A percentile compares a stretch with the other conserved stretches of the same genome.
Conservation (phyloP, 2,113 vertebrate species). For the Canis aureus region DNA sequence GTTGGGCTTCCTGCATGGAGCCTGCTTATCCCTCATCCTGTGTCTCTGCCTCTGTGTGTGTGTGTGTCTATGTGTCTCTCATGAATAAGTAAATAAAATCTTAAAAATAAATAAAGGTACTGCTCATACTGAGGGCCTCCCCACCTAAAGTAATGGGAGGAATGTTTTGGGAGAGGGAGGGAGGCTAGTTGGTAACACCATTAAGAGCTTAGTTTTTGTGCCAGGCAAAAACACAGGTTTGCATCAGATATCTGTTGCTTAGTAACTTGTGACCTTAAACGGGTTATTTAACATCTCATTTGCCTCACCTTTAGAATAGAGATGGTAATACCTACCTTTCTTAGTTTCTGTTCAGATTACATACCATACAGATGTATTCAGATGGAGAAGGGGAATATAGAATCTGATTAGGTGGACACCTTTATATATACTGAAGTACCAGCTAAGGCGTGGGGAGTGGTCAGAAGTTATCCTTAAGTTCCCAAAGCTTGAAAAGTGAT, state of each 20-base stretch:
- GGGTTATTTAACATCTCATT: neutral
- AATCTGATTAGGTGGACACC: neutral
- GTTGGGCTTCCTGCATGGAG: no score
- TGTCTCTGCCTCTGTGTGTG: no score
- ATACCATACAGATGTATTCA: neutral
- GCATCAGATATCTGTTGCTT: neutral
- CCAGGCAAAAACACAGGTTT: neutral
- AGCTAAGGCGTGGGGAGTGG: neutral
- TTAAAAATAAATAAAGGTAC: neutral
- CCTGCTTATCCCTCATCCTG: no score
- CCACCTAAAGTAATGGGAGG: neutral
- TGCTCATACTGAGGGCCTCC: neutral
- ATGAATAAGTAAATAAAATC: no score
- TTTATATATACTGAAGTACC: neutral
- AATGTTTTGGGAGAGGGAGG: neutral
- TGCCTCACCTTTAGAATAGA: constrained; percentile 1
- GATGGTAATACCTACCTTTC: neutral
- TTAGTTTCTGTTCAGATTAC: constrained; percentile 8
- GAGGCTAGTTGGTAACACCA: neutral
- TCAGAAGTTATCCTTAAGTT: neutral
- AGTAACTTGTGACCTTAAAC: neutral
- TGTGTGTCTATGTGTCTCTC: no score
- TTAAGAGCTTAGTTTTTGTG: neutral
- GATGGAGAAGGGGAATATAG: neutral
- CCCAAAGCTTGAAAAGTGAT: neutral